phyloP scores from a whole-genome alignment of 37 sponge, comb jelly and placozoan species.

The Spongilla lacustris region DNA sequence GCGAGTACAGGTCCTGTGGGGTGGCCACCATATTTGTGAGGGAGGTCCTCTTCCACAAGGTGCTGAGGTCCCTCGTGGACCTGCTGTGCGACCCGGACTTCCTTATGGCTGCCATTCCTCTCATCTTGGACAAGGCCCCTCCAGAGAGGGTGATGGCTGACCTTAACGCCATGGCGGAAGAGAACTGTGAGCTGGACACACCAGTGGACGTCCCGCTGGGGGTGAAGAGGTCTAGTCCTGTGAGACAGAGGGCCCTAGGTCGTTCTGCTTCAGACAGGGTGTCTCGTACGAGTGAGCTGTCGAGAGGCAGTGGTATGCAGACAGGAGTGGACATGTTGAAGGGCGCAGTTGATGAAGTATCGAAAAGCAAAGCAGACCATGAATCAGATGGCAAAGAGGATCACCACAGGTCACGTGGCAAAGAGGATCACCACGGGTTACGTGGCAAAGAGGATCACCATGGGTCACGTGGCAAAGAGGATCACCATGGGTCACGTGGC shows the following conservation, averaged over 20 bases:
- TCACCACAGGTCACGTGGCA: too few relatives aligned
- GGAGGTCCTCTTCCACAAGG: slow-evolving; percentile 53
- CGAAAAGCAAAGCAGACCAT: too few relatives aligned
- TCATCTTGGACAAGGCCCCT: slow-evolving; percentile 54
- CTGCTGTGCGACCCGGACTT: slow-evolving; percentile 72
- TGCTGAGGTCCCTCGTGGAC: slow-evolving; percentile 49
- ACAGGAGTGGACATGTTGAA: too few relatives aligned
- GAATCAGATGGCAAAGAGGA: too few relatives aligned
- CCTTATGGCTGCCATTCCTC: slow-evolving; percentile 48
- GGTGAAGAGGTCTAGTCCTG: background rate
- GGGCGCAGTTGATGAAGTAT: too few relatives aligned
- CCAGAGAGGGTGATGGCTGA: slow-evolving; percentile 39
- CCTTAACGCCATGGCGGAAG: slow-evolving; percentile 35
- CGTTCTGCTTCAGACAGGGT: background rate
- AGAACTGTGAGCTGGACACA: slow-evolving; percentile 56
- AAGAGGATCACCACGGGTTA: too few relatives aligned
- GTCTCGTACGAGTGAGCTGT: background rate
- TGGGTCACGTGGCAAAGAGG: too few relatives aligned
- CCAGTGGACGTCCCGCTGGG: background rate
- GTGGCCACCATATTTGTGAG: slow-evolving; percentile 58
- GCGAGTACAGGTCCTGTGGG: slow-evolving; percentile 46
- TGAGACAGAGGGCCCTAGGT: background rate
- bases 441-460: too few relatives aligned
- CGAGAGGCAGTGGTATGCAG: background rate
- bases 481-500: background rate